Evolutionary conservation across 1,140 invertebrate species (phyloP).

Genomic region (Rhizoglyphus robini): DNA sequence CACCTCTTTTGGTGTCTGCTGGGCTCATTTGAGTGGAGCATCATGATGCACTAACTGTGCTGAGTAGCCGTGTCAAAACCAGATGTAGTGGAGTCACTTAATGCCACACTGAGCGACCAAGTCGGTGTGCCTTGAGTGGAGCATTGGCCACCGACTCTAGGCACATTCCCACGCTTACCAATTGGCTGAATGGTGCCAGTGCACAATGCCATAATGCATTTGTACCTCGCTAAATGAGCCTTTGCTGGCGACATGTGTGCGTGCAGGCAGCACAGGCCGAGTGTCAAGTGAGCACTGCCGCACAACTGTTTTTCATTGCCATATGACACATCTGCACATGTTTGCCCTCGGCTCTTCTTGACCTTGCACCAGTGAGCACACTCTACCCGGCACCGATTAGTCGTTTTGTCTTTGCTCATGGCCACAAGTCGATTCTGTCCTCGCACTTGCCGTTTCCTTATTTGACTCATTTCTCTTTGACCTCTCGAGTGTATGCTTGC

Average conservation of each 20-base stretch:
- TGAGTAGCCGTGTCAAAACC: background rate
- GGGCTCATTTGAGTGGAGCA: background rate
- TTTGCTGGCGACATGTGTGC: background rate
- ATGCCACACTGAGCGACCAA: background rate
- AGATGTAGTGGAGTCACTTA: background rate
- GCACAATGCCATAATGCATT: background rate
- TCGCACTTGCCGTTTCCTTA: no score
- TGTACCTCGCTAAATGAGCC: background rate
- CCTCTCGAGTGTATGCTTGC: no score
- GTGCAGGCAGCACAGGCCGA: background rate
- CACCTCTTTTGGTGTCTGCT: background rate
- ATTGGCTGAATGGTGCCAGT: no score
- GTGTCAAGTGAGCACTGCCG: background rate
- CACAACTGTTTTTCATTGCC: background rate
- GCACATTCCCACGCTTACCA: background rate
- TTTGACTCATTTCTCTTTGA: no score
- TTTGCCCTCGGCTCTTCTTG: background rate
- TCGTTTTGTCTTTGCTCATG: no score
- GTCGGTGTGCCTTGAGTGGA: background rate
- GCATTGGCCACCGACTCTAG: background rate
- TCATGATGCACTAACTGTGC: background rate
- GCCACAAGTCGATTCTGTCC: no score
- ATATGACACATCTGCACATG: background rate
- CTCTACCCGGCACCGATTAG: no score
- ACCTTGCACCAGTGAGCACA: no score